Percentiles rank a stretch among this genome's conserved stretches.
Evolutionary conservation across 2,888 invertebrate genomes (phyloP).

Genomic region (Lycaena phlaeas): DNA sequence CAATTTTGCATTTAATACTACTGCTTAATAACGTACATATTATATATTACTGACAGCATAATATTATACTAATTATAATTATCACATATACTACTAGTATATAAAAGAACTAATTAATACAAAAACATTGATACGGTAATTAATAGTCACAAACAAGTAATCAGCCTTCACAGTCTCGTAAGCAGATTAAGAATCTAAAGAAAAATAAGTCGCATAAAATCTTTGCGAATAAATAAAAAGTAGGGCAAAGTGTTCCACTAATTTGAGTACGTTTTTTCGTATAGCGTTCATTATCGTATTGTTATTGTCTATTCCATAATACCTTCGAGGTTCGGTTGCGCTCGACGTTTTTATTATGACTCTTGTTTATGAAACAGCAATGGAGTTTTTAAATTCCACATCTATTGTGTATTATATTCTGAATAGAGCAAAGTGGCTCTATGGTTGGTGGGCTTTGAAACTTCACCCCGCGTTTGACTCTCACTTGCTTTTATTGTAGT

Average conservation of each 20-base stretch:
- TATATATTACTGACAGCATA: too few species aligned
- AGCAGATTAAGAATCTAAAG: too few species aligned
- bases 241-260: conserved; percentile 4
- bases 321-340: conserved; percentile 5
- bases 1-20: too few species aligned
- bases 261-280: conserved; percentile 5
- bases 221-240: conserved; percentile 4
- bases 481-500: conserved; percentile 11
- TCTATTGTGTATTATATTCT: conserved; percentile 15
- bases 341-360: conserved; percentile 12
- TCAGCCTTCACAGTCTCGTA: too few species aligned
- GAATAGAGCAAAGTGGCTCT: conserved; percentile 15
- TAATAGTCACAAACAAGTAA: too few species aligned
- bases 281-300: conserved; percentile 7
- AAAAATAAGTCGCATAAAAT: conserved; percentile 2
- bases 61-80: too few species aligned
- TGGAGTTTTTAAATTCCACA: conserved; percentile 15
- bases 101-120: too few species aligned
- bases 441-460: conserved; percentile 11
- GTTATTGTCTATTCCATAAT: conserved; percentile 8
- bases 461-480: conserved; percentile 10
- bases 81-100: too few species aligned
- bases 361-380: conserved; percentile 16
- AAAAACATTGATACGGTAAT: too few species aligned
- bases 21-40: too few species aligned